A percentile compares a stretch with the other conserved stretches of the same genome.
phyloP scores from a whole-genome alignment of 1,140 invertebrate species.

The Frieseomelitta varia region DNA sequence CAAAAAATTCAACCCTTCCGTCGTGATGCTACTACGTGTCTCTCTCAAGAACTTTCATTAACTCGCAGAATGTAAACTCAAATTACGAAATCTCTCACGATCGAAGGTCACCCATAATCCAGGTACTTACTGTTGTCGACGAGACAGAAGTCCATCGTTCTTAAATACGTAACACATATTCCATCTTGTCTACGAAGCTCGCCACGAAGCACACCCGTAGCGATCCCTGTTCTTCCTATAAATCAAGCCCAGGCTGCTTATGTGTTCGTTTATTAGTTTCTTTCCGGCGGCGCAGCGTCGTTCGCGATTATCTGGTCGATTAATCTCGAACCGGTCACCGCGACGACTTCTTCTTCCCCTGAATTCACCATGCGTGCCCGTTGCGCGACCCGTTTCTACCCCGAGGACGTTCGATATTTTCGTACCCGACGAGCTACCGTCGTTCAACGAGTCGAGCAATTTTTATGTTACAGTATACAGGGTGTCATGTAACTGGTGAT shows the following conservation, averaged over 20 bases:
- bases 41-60: background rate
- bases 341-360: conserved; percentile 27
- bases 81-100: background rate
- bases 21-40: too few relatives aligned
- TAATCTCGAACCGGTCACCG: conserved; percentile 60
- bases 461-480: background rate
- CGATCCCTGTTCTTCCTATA: conserved; percentile 42
- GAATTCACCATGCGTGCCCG: too few relatives aligned
- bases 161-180: conserved; percentile 1
- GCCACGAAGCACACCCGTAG: conserved; percentile 33
- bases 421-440: background rate
- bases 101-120: background rate
- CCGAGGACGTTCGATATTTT: conserved; percentile 3
- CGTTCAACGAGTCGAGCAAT: background rate
- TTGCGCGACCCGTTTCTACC: too few relatives aligned
- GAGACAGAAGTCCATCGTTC: conserved; percentile 26
- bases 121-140: background rate
- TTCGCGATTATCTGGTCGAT: conserved; percentile 61
- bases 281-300: conserved; percentile 61
- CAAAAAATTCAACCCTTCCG: background rate
- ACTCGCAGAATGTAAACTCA: background rate
- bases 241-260: conserved; percentile 57
- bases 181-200: conserved; percentile 20
- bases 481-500: too few relatives aligned
- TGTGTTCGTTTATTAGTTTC: conserved; percentile 65